Conservation (phyloP, 2,888 invertebrate genomes). For the Stenodema calcarata region DNA sequence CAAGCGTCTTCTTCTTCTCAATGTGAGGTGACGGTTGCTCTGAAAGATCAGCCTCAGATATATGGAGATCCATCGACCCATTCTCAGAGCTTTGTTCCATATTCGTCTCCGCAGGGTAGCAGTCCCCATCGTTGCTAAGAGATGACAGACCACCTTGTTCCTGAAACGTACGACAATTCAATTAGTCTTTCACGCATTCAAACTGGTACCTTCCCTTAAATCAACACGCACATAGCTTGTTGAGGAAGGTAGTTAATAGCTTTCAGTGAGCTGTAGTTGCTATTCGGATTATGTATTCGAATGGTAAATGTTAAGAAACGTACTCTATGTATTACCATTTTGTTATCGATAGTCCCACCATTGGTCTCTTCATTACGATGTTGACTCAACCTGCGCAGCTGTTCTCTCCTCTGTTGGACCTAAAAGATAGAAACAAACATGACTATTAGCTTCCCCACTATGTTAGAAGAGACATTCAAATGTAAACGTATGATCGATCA, state of each 20-base stretch:
- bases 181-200: too few relatives aligned
- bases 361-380: constrained; percentile 53
- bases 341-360: constrained; percentile 54
- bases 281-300: too few relatives aligned
- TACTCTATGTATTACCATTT: constrained; percentile 50
- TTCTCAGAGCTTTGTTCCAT: constrained; percentile 48
- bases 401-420: constrained; percentile 40
- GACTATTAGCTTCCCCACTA: too few relatives aligned
- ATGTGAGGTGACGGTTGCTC: constrained; percentile 52
- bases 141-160: constrained; percentile 38
- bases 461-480: too few relatives aligned
- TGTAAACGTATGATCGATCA: too few relatives aligned
- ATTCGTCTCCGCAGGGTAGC: not conserved
- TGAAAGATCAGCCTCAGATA: constrained; percentile 58
- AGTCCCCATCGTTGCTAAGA: constrained; percentile 14
- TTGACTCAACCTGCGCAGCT: constrained; percentile 53
- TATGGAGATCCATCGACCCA: constrained; percentile 60
- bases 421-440: not conserved
- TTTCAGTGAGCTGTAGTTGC: too few relatives aligned
- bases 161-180: not conserved
- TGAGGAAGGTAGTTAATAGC: too few relatives aligned
- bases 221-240: too few relatives aligned
- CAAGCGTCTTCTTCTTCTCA: constrained; percentile 68
- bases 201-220: too few relatives aligned
- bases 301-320: not conserved